These are phyloP conservation scores for Pseudorectes ferrugineus DNA, from an alignment of 2,113 vertebrate genomes.

Conservation along the genomic window DNA sequence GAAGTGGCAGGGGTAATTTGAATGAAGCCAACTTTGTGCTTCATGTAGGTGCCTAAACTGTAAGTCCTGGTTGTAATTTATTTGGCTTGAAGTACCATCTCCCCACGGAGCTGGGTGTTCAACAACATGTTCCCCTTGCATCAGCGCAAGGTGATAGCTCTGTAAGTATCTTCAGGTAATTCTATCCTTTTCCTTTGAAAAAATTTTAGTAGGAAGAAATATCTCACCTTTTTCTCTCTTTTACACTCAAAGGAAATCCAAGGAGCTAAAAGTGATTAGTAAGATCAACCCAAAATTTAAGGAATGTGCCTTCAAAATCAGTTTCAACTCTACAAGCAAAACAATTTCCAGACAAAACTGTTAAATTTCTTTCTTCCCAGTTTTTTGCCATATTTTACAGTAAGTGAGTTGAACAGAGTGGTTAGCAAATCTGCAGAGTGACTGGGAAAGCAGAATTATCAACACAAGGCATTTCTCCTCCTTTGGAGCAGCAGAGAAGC, in stretches of 20 bases:
- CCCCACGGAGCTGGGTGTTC: not conserved
- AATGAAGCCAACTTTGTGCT: not conserved
- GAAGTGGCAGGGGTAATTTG: not conserved
- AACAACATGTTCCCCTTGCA: not conserved
- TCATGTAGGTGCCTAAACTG: not conserved
- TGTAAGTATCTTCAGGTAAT: not conserved
- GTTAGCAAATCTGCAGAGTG: not conserved
- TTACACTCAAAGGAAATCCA: not conserved
- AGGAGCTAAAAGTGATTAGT: not conserved
- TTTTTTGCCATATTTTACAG: not conserved
- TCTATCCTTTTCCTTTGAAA: not conserved
- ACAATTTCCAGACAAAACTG: not conserved
- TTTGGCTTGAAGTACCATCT: not conserved
- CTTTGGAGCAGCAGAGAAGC: not conserved
- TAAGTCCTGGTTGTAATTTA: not conserved
- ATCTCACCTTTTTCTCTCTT: not conserved
- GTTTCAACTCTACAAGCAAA: not conserved
- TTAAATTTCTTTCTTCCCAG: not conserved
- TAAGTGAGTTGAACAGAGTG: not conserved
- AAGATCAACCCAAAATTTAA: not conserved
- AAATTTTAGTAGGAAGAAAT: not conserved
- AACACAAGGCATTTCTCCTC: fast-evolving
- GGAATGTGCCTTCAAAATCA: not conserved
- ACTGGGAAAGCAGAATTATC: not conserved
- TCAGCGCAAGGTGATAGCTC: not conserved